Base-by-base conservation (phyloP, 2,888 invertebrate genomes). In the Gymnocheta viridis region DNA sequence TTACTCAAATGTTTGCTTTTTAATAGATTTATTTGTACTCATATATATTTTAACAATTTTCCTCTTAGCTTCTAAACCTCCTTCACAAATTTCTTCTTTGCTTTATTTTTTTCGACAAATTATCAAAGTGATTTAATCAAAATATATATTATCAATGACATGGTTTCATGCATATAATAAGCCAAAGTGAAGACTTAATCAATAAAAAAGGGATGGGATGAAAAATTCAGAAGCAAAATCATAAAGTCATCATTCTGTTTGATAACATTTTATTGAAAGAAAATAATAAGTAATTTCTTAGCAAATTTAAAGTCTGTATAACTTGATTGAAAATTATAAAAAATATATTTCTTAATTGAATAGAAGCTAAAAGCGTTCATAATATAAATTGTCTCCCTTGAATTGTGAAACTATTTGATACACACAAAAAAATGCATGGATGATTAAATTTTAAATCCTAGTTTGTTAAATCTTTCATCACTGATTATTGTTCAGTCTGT, bases 61-160 rank as follows among this genome's bases (percentile, higher is more conserved):
- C 10, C 56, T 49, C 32, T 35, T 27, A 64, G 4, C 56, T 49
- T 58, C 17, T 3, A 10, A 41, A 9, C 22, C 27, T 22, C n/a
- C 14, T 41, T 38, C 27, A 27, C 51, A 38, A 24, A 64, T 35
- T 47, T 35, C 19, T 24, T 4, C 22, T 44, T 44, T 44, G 17
- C 9, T 62, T 2, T 19, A 54, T 60, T 47, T 17, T 35, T 38
- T 72, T 56, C 24, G 44, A 32, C 49, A 80, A 67, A 67, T 67
- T 79, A 79, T 79, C 62, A 58, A 66, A 76, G 60, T 72, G 66
- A 83, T 83, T 76, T 83, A 66, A 76, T 64, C 38, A 83, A 66
- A 64, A 66, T 64, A 80, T 64, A 80, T 64, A 62, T 80, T 70
- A 80, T 76, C 76, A 76, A 72, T 74, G 24, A 58, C 70, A 76